Evolutionary conservation across 2,113 vertebrate genomes (phyloP).

Genomic region (Todiramphus chloris): DNA sequence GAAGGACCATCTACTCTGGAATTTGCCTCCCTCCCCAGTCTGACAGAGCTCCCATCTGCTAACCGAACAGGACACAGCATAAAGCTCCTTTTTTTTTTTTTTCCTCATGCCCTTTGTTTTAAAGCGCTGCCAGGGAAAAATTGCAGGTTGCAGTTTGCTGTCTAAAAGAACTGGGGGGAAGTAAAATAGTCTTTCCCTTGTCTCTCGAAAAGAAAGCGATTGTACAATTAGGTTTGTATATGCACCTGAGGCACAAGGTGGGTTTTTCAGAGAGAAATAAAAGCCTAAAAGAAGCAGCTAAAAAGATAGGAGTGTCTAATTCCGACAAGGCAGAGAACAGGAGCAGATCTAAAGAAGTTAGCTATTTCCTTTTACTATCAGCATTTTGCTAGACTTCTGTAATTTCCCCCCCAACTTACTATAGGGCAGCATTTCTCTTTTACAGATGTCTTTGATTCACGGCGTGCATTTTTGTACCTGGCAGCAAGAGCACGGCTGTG

Average conservation of each 20-base stretch:
- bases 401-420: neutral
- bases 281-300: neutral
- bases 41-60: constrained; percentile 48
- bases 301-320: neutral
- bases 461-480: neutral
- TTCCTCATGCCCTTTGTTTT: constrained; percentile 11
- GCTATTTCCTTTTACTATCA: neutral
- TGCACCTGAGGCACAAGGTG: constrained; percentile 13
- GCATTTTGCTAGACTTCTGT: neutral
- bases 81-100: neutral
- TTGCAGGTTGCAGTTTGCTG: neutral
- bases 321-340: neutral
- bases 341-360: constrained; percentile 10
- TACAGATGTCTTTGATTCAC: neutral
- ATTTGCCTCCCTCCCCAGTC: neutral
- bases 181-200: neutral
- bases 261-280: constrained; percentile 10
- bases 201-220: neutral
- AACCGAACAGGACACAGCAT: neutral
- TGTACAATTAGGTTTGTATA: neutral
- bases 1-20: neutral
- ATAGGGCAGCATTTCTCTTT: neutral
- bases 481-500: neutral
- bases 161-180: neutral
- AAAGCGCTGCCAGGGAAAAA: constrained; percentile 36